Percentiles rank a stretch among this genome's conserved stretches.
These are phyloP conservation scores for Buathra laborator DNA, from an alignment of 2,888 invertebrate species.

Conservation along the genomic window DNA sequence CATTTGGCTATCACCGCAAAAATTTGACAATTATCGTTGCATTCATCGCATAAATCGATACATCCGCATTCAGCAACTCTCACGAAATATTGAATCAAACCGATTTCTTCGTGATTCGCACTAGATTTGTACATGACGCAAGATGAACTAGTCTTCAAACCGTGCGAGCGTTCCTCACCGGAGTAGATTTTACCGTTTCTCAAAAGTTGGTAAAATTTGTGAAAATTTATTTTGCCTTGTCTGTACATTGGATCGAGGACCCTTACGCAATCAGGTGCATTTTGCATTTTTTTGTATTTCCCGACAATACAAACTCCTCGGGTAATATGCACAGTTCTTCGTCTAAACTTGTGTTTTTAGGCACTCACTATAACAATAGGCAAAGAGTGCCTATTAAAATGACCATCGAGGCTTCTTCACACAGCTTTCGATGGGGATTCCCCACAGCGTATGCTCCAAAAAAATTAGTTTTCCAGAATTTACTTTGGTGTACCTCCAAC, in stretches of 20 bases:
- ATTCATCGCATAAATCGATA: background rate
- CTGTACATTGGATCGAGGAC: too few relatives aligned
- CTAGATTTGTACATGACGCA: background rate
- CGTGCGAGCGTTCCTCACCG: background rate
- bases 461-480: too few relatives aligned
- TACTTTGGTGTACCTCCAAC: too few relatives aligned
- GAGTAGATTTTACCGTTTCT: background rate
- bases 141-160: background rate
- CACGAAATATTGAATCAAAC: background rate
- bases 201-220: background rate
- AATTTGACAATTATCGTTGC: background rate
- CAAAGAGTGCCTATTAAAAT: too few relatives aligned
- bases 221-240: background rate
- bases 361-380: too few relatives aligned
- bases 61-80: background rate
- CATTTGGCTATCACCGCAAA: background rate
- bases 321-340: background rate
- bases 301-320: background rate
- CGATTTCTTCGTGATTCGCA: background rate
- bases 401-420: too few relatives aligned
- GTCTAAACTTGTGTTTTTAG: background rate
- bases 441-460: too few relatives aligned
- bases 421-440: too few relatives aligned
- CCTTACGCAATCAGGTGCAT: background rate
- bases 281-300: background rate